These are phyloP conservation scores for Drosophila athabasca DNA, from an alignment of 1,140 invertebrate genomes.

Conservation along the genomic window DNA sequence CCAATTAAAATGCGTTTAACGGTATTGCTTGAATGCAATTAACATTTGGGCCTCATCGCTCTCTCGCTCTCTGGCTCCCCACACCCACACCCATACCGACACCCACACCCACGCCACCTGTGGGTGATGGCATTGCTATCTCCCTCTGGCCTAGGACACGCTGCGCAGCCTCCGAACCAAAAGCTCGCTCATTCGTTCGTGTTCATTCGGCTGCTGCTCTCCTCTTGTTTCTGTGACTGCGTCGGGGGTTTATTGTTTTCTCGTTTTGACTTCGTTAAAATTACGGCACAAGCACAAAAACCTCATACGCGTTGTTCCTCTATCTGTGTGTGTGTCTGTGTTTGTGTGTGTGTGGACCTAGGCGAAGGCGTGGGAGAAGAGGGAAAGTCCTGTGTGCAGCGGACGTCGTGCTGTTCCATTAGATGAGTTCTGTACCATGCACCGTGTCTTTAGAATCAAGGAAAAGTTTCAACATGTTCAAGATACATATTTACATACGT, in stretches of 20 bases:
- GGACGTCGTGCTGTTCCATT: conserved; percentile 9
- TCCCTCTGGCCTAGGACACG: conserved; percentile 40
- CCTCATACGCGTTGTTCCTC: conserved; percentile 69
- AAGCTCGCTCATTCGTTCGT: conserved; percentile 23
- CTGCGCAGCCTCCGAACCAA: conserved; percentile 62
- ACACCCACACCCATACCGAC: background rate
- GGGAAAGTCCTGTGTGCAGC: too few relatives aligned
- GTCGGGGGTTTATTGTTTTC: conserved; percentile 76
- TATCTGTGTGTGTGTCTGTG: conserved; percentile 4
- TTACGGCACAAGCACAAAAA: conserved; percentile 81
- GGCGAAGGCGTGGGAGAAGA: background rate
- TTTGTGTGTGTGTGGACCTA: conserved; percentile 6
- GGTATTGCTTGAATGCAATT: too few relatives aligned
- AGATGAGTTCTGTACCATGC: conserved; percentile 6
- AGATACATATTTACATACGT: too few relatives aligned
- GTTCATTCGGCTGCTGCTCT: conserved; percentile 21
- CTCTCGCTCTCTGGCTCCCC: background rate
- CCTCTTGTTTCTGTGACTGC: conserved; percentile 27
- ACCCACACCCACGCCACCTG: too few relatives aligned
- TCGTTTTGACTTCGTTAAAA: conserved; percentile 81
- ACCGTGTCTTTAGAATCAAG: conserved; percentile 11
- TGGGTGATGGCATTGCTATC: conserved; percentile 12
- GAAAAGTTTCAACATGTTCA: background rate
- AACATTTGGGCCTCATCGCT: background rate
- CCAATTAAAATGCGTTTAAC: too few relatives aligned